Evolutionary conservation across 2,797 vertebrate genomes (phyloP).

Genomic region (Poeciliopsis paucimaculata): DNA sequence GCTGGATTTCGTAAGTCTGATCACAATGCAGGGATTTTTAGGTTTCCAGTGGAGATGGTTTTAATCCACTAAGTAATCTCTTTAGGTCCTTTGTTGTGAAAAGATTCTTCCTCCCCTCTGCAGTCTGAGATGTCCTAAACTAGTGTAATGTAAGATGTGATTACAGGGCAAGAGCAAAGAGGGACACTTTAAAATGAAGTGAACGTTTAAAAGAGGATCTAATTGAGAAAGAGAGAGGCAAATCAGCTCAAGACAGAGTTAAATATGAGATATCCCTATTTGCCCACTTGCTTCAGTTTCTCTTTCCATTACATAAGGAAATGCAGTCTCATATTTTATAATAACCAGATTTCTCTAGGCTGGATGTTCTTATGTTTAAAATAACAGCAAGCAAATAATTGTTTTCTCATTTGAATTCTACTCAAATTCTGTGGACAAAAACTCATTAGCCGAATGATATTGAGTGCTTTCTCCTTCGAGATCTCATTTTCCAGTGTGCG

Average conservation of each 20-base stretch:
- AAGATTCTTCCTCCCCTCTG: conserved; percentile 10
- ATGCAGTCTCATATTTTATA: conserved; percentile 27
- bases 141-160: conserved; percentile 6
- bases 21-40: conserved; percentile 50
- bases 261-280: conserved; percentile 37
- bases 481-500: conserved; percentile 60
- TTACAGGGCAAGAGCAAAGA: conserved; percentile 20
- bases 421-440: conserved; percentile 41
- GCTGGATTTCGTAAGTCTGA: conserved; percentile 42
- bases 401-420: conserved; percentile 40
- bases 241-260: conserved; percentile 37
- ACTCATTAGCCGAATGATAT: conserved; percentile 55
- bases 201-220: conserved; percentile 30
- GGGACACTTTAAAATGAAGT: conserved; percentile 21
- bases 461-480: conserved; percentile 40
- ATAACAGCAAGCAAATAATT: conserved; percentile 44
- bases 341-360: conserved; percentile 32
- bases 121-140: conserved; percentile 35
- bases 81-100: conserved; percentile 43
- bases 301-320: neutral
- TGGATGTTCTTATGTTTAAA: conserved; percentile 17
- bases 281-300: neutral
- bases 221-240: conserved; percentile 42
- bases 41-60: conserved; percentile 44
- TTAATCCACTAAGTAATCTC: conserved; percentile 63